These are phyloP conservation scores for Troides aeacus DNA, from an alignment of 2,888 invertebrate genomes.

Conservation along the genomic window DNA sequence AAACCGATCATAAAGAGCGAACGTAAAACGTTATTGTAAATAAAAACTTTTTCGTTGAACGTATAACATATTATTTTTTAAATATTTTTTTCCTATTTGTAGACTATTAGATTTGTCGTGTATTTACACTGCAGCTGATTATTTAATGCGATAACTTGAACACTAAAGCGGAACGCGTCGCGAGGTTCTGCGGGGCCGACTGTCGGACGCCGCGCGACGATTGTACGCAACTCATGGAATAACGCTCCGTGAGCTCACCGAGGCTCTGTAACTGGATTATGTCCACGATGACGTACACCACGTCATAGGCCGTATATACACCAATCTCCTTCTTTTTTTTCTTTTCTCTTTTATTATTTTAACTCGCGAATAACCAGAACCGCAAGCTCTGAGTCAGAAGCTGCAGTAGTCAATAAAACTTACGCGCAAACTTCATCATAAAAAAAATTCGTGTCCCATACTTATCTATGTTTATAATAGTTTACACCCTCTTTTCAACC, in stretches of 20 bases:
- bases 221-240: conserved; percentile 52
- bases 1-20: conserved; percentile 3
- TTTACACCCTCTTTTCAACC: no score
- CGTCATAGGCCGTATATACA: no score
- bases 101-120: not conserved
- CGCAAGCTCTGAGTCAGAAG: no score
- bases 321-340: no score
- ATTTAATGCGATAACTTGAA: not conserved
- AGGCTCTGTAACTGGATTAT: conserved; percentile 35
- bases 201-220: conserved; percentile 37
- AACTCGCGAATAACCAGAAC: no score
- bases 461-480: no score
- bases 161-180: conserved; percentile 18
- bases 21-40: not conserved
- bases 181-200: conserved; percentile 31
- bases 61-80: no score
- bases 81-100: conserved; percentile 1
- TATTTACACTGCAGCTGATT: not conserved
- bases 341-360: no score
- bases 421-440: no score
- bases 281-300: not conserved
- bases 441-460: no score
- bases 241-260: conserved; percentile 54
- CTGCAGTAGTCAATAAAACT: no score
- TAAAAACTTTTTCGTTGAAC: no score